Conservation (phyloP, 2,797 vertebrate species). For the Leptatherina wallacei region DNA sequence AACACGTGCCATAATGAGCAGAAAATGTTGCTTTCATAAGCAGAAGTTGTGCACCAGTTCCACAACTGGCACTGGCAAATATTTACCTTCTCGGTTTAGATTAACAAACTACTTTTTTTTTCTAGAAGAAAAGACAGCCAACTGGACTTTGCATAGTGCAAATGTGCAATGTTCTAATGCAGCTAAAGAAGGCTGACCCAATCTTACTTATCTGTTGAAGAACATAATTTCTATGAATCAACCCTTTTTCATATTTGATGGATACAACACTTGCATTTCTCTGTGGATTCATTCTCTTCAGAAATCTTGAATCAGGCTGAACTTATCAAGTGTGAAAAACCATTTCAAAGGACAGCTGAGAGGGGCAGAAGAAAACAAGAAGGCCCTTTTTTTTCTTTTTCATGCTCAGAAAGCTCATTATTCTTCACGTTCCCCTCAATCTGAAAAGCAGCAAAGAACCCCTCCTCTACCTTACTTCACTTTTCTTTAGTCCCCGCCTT, state of each 20-base stretch:
- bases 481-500: slow-evolving; percentile 52
- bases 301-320: slow-evolving; percentile 79
- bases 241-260: slow-evolving; percentile 39
- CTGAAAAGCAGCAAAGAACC: slow-evolving; percentile 56
- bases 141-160: slow-evolving; percentile 29
- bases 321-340: slow-evolving; percentile 84
- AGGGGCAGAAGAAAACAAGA: slow-evolving; percentile 75
- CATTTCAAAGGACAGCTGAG: slow-evolving; percentile 74
- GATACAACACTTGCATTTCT: slow-evolving; percentile 37
- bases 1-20: slow-evolving; percentile 8
- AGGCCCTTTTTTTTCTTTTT: slow-evolving; percentile 71
- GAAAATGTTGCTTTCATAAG: slow-evolving; percentile 22
- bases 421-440: slow-evolving; percentile 77
- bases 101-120: slow-evolving; percentile 21
- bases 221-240: slow-evolving; percentile 27
- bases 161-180: slow-evolving; percentile 4
- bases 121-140: slow-evolving; percentile 13
- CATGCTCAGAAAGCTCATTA: slow-evolving; percentile 84
- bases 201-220: slow-evolving; percentile 26
- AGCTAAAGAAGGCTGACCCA: neutral
- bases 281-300: slow-evolving; percentile 35
- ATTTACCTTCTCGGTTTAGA: slow-evolving; percentile 51
- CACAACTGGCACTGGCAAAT: slow-evolving; percentile 46
- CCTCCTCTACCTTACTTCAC: slow-evolving; percentile 55
- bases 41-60: slow-evolving; percentile 29